Base-by-base conservation (phyloP, 92 coral and sea anemone genomes). In the Epizoanthus scotinus region DNA sequence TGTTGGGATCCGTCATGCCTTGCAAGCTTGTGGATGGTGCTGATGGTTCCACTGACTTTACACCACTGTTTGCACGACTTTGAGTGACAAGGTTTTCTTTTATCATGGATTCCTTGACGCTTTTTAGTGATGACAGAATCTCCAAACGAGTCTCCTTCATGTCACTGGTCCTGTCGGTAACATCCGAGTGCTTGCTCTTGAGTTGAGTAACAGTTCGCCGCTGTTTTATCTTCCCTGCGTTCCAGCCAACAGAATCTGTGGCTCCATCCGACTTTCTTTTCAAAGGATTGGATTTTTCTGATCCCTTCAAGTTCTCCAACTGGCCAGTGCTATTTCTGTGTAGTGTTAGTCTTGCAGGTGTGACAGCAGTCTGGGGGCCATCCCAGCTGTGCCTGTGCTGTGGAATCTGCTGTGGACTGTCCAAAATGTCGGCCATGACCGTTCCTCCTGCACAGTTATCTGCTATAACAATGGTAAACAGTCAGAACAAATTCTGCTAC, bases 111-210 rank as follows among this genome's bases (percentile, higher is more conserved):
- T 73, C 81, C 68, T 84, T 79, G 24, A 61, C 80, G 50, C 78
- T 66, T 19, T 84, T 84, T 14, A 88, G 77, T 8, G 91, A 88
- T 0, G 91, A 88, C 56, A 88, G 73, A 14, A 88, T 88, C 47
- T 77, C 70, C 29, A 88, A 70, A 57, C 91, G 57, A 34, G 73
- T 77, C 66, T 88, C 91, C 53, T 87, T 87, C 63, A 87, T 71
- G 77, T 25, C 59, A 20, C 49, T 26, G 38, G 31, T 66, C 19
- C 66, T 55, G 25, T 49, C n/a, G 17, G 21, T 20, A 47, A 10
- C 52, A 47, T 34, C 40, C 6, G 52, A 47, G 0, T 9, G 15
- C 47, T 25, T 29, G 6, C 29, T 13, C 12, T 19, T 28, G 34
- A n/a, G 17, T 9, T 28, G 47, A 5, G 20, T 47, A 17, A 9